Percentiles rank a stretch among this genome's conserved stretches.
Conservation (phyloP, 2,888 invertebrate genomes). For the Crepidodera aurea region DNA sequence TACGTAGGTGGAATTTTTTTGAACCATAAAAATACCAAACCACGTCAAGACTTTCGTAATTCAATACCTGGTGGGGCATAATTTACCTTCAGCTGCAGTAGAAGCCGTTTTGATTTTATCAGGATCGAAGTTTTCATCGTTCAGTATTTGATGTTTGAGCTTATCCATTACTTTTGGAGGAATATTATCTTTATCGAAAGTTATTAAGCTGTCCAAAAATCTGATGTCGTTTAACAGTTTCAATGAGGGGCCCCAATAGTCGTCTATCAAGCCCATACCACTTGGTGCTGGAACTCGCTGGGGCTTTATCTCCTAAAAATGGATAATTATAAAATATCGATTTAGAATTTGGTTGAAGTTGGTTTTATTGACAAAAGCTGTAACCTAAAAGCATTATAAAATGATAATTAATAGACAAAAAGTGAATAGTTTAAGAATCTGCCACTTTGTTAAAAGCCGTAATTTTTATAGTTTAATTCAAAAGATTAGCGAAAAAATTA, state of each 20-base stretch:
- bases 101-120: slow-evolving; percentile 89
- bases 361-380: too few species aligned
- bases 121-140: slow-evolving; percentile 89
- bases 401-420: too few species aligned
- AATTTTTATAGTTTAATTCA: too few species aligned
- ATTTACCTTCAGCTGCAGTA: slow-evolving; percentile 88
- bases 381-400: too few species aligned
- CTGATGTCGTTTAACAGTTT: slow-evolving; percentile 89
- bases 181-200: slow-evolving; percentile 95
- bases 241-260: slow-evolving; percentile 93
- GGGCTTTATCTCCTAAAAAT: slow-evolving; percentile 80
- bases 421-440: too few species aligned
- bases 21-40: too few species aligned
- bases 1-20: too few species aligned
- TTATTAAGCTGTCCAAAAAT: slow-evolving; percentile 86
- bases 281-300: slow-evolving; percentile 84
- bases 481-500: too few species aligned
- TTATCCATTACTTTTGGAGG: slow-evolving; percentile 83
- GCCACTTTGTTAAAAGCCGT: too few species aligned
- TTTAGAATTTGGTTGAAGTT: too few species aligned
- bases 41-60: too few species aligned
- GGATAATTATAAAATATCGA: slow-evolving; percentile 28
- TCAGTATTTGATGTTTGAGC: slow-evolving; percentile 80
- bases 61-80: too few species aligned
- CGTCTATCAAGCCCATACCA: slow-evolving; percentile 85